Base-by-base conservation (phyloP, 1,140 invertebrate genomes). In the Penaeus japonicus region DNA sequence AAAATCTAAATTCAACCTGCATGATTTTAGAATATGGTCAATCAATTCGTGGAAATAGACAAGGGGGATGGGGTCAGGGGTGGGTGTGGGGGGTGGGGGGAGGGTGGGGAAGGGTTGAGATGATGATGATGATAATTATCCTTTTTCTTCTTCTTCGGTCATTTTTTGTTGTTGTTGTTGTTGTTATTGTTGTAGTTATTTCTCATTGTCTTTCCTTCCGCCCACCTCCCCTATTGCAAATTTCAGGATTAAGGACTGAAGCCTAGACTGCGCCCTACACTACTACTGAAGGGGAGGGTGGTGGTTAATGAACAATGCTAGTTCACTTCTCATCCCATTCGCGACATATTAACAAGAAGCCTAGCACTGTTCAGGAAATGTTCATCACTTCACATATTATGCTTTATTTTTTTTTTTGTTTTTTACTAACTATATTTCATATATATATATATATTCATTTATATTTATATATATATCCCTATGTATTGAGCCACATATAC, bases 401-500 rank as follows among this genome's bases (percentile, higher is more conserved):
- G 83, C 83, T 84, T 73, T n/a, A 15, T 39, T 53, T 39, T 59
- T 59, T 59, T 82, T 55, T 57, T 82, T 62, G 4, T 24, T 57
- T 30, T 35, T 78, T 10, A 59, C 79, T 35, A 78, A 85, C 84
- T 85, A 85, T 55, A 75, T 75, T 85, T 78, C 55, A 77, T 47
- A 47, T 47, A 55, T 78, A 62, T 85, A 35, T 39, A 54, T 85
- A 85, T 85, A 55, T 85, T 75, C 65, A 85, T 85, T 75, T 75
- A 73, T 32, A 73, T 22, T 30, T 24, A 73, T 73, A 73, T 73
- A 73, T 73, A 83, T 82, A 32, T 87, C 55, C 81, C 27, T 73
- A 82, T 87, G 85, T 87, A 81, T 87, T 87, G 85, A 87, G 85
- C 85, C 85, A 87, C 85, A 87, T 87, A 87, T 87, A 87, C 85